Base-by-base conservation (phyloP, 2,888 invertebrate species). In the Pachydiplax longipennis region DNA sequence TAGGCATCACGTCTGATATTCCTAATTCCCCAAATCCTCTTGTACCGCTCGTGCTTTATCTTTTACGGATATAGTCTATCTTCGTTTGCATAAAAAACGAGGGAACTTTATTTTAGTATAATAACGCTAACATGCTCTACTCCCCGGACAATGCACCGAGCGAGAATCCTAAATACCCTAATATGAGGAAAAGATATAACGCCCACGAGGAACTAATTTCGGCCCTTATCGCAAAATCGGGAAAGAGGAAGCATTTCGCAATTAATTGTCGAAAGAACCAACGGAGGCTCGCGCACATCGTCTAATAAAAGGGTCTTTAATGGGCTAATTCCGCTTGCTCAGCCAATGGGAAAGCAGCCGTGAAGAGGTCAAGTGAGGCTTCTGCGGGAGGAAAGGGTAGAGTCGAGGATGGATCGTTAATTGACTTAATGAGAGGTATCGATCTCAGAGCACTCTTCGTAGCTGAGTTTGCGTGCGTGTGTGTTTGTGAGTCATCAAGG, bases 341-440 rank as follows among this genome's bases (percentile, higher is more conserved):
- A 73, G 73, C 73, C 73, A 73, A 73, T 73, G 31, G 73, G 73
- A 73, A 73, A 73, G 25, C 73, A 31, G n/a, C 65, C 25, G 25
- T 65, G 73, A 73, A 73, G 73, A 31, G 73, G 73, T 73, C 73
- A 73, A 73, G 73, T 58, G 87, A 35, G 87, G 48, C 44, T 22
- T 48, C 15, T 18, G 48, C 15, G 25, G n/a, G 25, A 3, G 22
- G 82, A 37, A 53, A 48, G 61, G n/a, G 35, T 37, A 61, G 61
- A 44, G 87, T 37, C 35, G 35, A 58, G 83, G 58, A 83, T 83
- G 87, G 87, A 87, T 87, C 87, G 87, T 87, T 87, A 87, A 87
- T 87, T 87, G 87, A 87, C 87, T 87, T 87, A 87, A 87, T 87
- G 87, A 87, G 87, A 87, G 58, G 61, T 87, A 87, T 87, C 87